Base-by-base conservation (phyloP, 2,797 vertebrate genomes). In the Takifugu rubripes region DNA sequence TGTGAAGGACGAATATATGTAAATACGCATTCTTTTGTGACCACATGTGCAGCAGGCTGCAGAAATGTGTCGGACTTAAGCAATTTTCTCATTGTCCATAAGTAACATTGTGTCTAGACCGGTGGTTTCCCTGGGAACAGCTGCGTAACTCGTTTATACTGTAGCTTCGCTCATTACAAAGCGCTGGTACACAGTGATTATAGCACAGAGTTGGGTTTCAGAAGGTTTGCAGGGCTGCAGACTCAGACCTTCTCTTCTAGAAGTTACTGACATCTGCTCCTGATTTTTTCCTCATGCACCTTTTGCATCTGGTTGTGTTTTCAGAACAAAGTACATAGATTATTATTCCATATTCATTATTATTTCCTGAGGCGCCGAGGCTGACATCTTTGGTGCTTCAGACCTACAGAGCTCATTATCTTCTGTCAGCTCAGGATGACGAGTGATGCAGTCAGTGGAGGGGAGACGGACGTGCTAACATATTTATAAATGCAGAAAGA, bases 271-370 rank as follows among this genome's bases (percentile, higher is more conserved):
- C 95, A 96, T 96, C 95, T 97, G 94, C 88, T 94, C 89, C 84
- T 93, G 87, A 93, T 95, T 92, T 91, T 11, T 48, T 14, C 87
- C 31, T 68, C 58, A 8, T n/a, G 16, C 82, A 79, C 85, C 87
- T 88, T 91, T 74, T 94, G 93, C 94, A 96, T 97, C 94, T 97
- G 96, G 94, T 95, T 95, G 94, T 92, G 88, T 96, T 96, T 95
- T 92, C 83, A 88, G 91, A 84, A 89, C 92, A 94, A 94, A 94
- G 94, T 93, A 75, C 70, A 57, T 46, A 21, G 64, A 72, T 74
- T 64, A 95, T 94, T 92, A 94, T 93, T 96, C 94, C 93, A 94
- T 95, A 96, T 95, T 96, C 94, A 93, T 94, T 92, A 93, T 93
- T 93, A 90, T 94, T 94, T 94, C 94, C 95, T 50, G 90, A 90